These are phyloP conservation scores for Valencia hispanica DNA, from an alignment of 2,797 vertebrate species.

Conservation along the genomic window DNA sequence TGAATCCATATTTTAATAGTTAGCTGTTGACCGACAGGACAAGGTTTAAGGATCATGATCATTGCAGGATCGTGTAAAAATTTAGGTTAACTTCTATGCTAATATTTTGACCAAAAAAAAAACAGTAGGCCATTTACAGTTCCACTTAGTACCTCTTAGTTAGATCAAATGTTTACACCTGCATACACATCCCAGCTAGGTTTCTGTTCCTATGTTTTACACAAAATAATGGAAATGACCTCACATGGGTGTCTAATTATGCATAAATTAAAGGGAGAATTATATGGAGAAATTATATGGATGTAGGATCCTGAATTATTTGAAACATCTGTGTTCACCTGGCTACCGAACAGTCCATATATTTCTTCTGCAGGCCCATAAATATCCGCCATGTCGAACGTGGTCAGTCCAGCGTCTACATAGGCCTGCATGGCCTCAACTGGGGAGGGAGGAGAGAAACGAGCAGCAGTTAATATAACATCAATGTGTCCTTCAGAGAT, in stretches of 20 bases:
- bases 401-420: constrained; percentile 61
- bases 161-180: neutral
- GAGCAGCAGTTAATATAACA: neutral
- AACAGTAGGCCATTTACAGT: neutral
- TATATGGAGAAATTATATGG: neutral
- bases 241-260: neutral
- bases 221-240: neutral
- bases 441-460: constrained; percentile 18
- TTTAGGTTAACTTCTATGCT: too few species aligned
- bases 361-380: constrained; percentile 71
- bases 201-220: neutral
- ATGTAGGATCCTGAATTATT: neutral
- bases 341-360: constrained; percentile 61
- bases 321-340: constrained; percentile 26
- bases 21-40: neutral
- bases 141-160: neutral
- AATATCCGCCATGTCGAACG: constrained; percentile 71
- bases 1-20: neutral
- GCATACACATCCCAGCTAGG: neutral
- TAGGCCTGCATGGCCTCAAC: constrained; percentile 62
- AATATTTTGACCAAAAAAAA: neutral
- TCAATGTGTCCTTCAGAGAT: neutral
- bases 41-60: too few species aligned
- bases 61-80: too few species aligned
- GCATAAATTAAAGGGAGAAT: neutral